Evolutionary conservation across 1,140 invertebrate species (phyloP), one percentile per base, ranked within the genome.

Genomic region (Leptopilina clavipes): DNA sequence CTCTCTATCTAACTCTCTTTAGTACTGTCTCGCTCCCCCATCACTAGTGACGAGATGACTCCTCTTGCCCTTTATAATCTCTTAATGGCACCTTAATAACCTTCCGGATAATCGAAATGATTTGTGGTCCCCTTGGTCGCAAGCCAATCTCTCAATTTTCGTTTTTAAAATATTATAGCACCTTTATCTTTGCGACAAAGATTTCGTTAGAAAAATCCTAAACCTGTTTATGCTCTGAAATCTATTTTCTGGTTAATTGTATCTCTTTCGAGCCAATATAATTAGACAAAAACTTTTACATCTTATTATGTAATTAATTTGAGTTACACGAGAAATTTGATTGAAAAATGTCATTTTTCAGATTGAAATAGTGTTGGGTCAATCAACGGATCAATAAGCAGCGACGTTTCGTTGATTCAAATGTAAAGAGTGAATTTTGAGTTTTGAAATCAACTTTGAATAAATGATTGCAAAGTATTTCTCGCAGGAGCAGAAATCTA

Each of bases 11-110:
- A 59, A 52, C 65, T 74, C 52, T 76, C 72, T 79, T 76, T 71
- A 71, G 74, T 71, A 77, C 72, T 74, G 54, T 75, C 75, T 44
- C 76, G 70, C 75, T 73, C 72, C 70, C 73, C 76, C 71, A 45
- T 72, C 31, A 45, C 37, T 65, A 40, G 65, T 76, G 81, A 82
- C 78, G 82, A 82, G 82, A 80, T 81, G 71, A 72, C 77, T 71
- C 72, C 76, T 74, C 76, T 81, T 78, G 78, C 74, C 79, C 79
- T 82, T 84, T 82, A 78, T 80, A 77, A 80, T 75, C 73, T 71
- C 79, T 71, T 84, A 82, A 83, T 80, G 79, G 78, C 77, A 75
- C 74, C 80, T 83, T 83, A 82, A 83, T 84, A 79, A 77, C 78
- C 73, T 52, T 72, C 54, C 73, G 54, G 76, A 78, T 73, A 52